Conservation (phyloP, 2,113 vertebrate species). For the Variabilichromis moorii region DNA sequence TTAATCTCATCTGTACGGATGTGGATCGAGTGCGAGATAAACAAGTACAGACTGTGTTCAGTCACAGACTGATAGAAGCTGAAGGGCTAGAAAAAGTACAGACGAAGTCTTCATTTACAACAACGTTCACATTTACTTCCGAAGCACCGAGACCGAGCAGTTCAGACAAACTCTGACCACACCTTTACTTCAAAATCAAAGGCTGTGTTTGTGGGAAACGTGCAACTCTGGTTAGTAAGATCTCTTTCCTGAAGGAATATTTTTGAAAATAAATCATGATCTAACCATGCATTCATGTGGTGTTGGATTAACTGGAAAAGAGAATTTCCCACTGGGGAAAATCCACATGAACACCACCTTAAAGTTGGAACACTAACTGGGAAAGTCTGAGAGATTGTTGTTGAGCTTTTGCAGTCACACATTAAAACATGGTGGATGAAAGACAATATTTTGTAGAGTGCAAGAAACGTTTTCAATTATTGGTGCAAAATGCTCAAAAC, state of each 20-base stretch:
- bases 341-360: not conserved
- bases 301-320: not conserved
- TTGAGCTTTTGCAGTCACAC: not conserved
- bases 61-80: not conserved
- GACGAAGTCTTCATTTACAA: not conserved
- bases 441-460: not conserved
- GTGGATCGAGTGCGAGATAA: not conserved
- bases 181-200: not conserved
- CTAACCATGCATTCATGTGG: not conserved
- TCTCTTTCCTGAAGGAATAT: not conserved
- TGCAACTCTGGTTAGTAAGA: not conserved
- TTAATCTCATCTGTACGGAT: not conserved
- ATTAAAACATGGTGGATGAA: rapidly evolving
- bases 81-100: not conserved
- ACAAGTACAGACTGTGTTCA: not conserved
- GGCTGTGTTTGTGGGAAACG: not conserved
- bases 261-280: not conserved
- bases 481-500: not conserved
- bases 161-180: not conserved
- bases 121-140: not conserved
- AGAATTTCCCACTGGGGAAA: not conserved
- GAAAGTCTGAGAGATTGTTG: not conserved
- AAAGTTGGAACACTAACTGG: not conserved
- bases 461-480: rapidly evolving
- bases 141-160: not conserved